These are phyloP conservation scores for Ophiodon elongatus DNA, from an alignment of 2,113 vertebrate genomes.

Conservation along the genomic window DNA sequence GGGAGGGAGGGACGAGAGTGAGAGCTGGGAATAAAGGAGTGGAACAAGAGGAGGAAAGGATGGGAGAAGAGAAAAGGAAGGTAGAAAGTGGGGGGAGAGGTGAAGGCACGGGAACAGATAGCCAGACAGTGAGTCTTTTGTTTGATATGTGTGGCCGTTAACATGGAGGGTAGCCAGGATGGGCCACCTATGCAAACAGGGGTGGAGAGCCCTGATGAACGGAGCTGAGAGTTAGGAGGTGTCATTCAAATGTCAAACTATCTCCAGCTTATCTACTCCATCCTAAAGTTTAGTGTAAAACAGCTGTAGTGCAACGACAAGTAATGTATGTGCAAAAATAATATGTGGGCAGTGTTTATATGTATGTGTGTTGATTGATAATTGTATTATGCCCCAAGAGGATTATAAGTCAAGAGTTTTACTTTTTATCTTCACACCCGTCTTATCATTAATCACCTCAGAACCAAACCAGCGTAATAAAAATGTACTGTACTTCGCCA, in stretches of 20 bases:
- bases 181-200: conserved; percentile 62
- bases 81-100: neutral
- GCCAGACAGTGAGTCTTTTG: conserved; percentile 71
- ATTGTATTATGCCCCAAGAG: conserved; percentile 1
- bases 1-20: conserved; percentile 49
- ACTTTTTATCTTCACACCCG: neutral
- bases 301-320: neutral
- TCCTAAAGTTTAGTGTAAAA: neutral
- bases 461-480: neutral
- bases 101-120: conserved; percentile 55
- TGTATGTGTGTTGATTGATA: neutral
- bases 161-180: conserved; percentile 27
- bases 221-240: conserved; percentile 9
- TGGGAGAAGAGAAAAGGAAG: conserved; percentile 28
- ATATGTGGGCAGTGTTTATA: neutral
- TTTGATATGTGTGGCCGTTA: conserved; percentile 54
- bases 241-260: conserved; percentile 43
- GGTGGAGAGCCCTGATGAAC: conserved; percentile 41
- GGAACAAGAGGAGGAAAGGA: conserved; percentile 34
- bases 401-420: conserved; percentile 10
- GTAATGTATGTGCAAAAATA: neutral
- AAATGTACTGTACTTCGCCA: neutral
- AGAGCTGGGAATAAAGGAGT: conserved; percentile 53
- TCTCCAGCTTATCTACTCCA: neutral
- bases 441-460: conserved; percentile 1